Evolutionary conservation across 2,888 invertebrate genomes (phyloP), one percentile per base, ranked within the genome.

Genomic region (Zaprionus bogoriensis): DNA sequence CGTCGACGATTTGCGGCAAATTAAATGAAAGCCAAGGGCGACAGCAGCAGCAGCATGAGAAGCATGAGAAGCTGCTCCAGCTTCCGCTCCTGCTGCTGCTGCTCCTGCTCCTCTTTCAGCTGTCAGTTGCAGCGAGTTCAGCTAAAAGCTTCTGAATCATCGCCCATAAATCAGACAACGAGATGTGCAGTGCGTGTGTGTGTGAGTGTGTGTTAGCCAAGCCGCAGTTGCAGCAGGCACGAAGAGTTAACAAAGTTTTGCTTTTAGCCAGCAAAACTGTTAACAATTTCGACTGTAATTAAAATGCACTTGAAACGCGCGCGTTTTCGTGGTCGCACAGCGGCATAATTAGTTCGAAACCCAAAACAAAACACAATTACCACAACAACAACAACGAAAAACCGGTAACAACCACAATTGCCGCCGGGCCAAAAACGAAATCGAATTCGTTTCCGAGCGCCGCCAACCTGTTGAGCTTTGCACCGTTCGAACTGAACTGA

Each of bases 1-100:
- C 68, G 14, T 36, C 32, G 25, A 68, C 69, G 59, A 74, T 78
- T 82, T 82, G 69, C 55, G 67, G 68, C 46, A 76, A 82, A 71
- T 79, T 82, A 71, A 63, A 69, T 71, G 57, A 69, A 64, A 67
- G 32, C 32, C 47, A 55, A 36, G 46, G 12, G 51, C 19, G 9
- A 38, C 19, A 17, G 19, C 19, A 20, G 44, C 17, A 44, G 14
- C 10, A 7, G 17, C 9, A 25, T 12, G 12, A 14, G 48, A 2
- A 17, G 17, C 48, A 38, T 36, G 20, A n/a, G 32, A 1, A 10
- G 20, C 19, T 17, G 50, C 32, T 39, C 19, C 23, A 51, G 59
- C n/a, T n/a, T 52, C 42, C 64, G 57, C 77, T 65, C 47, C 59
- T 67, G 4, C 74, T 6, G 32, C 7, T 12, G 32, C 32, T 32